These are phyloP conservation scores for Anguilla megastoma DNA, from an alignment of 2,797 vertebrate species.

Conservation along the genomic window DNA sequence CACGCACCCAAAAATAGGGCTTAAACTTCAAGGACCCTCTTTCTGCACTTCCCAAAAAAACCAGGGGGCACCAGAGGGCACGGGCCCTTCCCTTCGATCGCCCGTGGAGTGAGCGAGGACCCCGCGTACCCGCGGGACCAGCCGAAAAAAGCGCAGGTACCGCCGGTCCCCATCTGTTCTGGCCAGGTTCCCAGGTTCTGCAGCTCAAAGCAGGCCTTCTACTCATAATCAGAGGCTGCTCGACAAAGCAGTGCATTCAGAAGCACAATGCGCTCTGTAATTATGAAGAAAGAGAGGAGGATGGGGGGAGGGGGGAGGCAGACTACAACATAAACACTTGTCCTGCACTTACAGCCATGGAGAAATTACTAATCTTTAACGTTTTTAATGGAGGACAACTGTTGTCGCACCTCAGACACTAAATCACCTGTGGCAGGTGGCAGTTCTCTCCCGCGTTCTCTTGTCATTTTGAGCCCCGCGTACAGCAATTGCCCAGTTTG, in stretches of 20 bases:
- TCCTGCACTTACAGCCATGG: not conserved
- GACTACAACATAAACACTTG: not conserved
- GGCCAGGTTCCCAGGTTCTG: not conserved
- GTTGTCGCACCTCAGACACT: not conserved
- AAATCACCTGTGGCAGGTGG: conserved; percentile 31
- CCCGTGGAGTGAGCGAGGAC: not conserved
- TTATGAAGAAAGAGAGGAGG: conserved; percentile 27
- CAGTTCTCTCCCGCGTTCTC: conserved; percentile 3
- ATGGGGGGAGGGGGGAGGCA: not conserved
- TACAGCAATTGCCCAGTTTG: not conserved
- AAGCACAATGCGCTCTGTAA: conserved; percentile 25
- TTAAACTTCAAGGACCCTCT: not conserved
- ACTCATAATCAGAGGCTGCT: not conserved
- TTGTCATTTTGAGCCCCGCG: conserved; percentile 15
- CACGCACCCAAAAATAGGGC: not conserved
- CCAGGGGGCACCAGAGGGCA: not conserved
- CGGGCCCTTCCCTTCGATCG: not conserved
- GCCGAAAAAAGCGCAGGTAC: not conserved
- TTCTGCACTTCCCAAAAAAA: not conserved
- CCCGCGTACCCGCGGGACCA: no score
- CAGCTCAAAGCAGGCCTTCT: not conserved
- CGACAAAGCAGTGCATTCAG: conserved; percentile 9
- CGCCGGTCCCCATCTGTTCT: conserved; percentile 11
- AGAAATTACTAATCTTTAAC: not conserved
- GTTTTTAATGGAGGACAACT: conserved; percentile 29